Percentiles rank a stretch among this genome's conserved stretches.
Conservation (phyloP, 2,888 invertebrate species). For the Helicoverpa assulta region DNA sequence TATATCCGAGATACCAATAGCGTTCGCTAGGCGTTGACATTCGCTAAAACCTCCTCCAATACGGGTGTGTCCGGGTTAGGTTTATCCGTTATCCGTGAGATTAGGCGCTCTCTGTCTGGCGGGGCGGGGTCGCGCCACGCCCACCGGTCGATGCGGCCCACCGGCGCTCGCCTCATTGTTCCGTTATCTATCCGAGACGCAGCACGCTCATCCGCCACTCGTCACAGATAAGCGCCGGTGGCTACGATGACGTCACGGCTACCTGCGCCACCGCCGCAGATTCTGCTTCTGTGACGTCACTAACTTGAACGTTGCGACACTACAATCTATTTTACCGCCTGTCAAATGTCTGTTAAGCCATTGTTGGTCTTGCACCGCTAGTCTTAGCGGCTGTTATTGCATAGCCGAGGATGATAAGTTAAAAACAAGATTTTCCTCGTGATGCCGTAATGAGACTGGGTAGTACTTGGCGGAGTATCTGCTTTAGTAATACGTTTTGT, state of each 20-base stretch:
- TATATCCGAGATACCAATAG: slow-evolving; percentile 86
- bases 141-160: slow-evolving; percentile 87
- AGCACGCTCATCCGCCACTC: slow-evolving; percentile 85
- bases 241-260: slow-evolving; percentile 67
- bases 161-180: slow-evolving; percentile 79
- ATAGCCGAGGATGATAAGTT: slow-evolving; percentile 20
- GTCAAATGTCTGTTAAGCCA: slow-evolving; percentile 39
- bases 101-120: slow-evolving; percentile 85
- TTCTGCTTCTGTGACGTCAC: slow-evolving; percentile 55
- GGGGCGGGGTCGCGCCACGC: slow-evolving; percentile 88
- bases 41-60: slow-evolving; percentile 85
- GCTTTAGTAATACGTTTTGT: slow-evolving; percentile 26
- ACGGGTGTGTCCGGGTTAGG: slow-evolving; percentile 81
- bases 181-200: slow-evolving; percentile 87
- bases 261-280: slow-evolving; percentile 34
- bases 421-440: slow-evolving; percentile 56
- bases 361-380: slow-evolving; percentile 47
- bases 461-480: slow-evolving; percentile 45
- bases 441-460: slow-evolving; percentile 46
- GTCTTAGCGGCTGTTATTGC: slow-evolving; percentile 52
- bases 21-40: slow-evolving; percentile 83
- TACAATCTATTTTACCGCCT: slow-evolving; percentile 61
- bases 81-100: slow-evolving; percentile 89
- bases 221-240: slow-evolving; percentile 82
- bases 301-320: slow-evolving; percentile 49